These are phyloP conservation scores for Ictalurus punctatus DNA, from an alignment of 2,113 vertebrate species.

Conservation along the genomic window DNA sequence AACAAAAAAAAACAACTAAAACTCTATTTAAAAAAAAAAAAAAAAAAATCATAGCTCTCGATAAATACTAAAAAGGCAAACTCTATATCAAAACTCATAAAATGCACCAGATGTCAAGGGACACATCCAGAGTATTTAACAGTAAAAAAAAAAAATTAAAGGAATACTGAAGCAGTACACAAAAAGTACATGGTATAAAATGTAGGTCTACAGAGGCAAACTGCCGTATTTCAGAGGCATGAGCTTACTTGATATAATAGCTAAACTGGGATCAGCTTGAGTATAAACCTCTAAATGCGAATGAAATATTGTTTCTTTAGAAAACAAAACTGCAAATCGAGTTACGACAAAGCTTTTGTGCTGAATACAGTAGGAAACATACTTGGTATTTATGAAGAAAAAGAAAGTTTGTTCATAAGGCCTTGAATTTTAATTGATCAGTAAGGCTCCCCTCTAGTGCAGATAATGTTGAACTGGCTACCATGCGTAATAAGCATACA, in stretches of 20 bases:
- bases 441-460: conserved; percentile 21
- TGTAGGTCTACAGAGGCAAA: conserved; percentile 51
- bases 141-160: conserved; percentile 38
- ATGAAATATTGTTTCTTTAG: conserved; percentile 33
- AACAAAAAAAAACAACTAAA: conserved; percentile 50
- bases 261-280: conserved; percentile 51
- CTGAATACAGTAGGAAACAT: conserved; percentile 48
- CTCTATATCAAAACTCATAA: conserved; percentile 59
- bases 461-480: conserved; percentile 24
- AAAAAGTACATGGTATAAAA: conserved; percentile 58
- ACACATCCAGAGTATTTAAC: conserved; percentile 53
- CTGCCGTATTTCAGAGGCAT: conserved; percentile 33
- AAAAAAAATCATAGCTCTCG: conserved; percentile 52
- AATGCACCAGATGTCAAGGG: conserved; percentile 56
- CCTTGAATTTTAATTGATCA: conserved; percentile 38
- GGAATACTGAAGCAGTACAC: conserved; percentile 62
- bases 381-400: conserved; percentile 44
- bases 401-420: conserved; percentile 48
- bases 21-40: conserved; percentile 25
- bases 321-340: conserved; percentile 37
- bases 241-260: conserved; percentile 50
- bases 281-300: conserved; percentile 47
- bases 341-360: conserved; percentile 53
- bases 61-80: conserved; percentile 65
- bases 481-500: not conserved